Evolutionary conservation across 2,113 vertebrate species (phyloP), one percentile per base, ranked within the genome.

Genomic region (Epinephelus moara): DNA sequence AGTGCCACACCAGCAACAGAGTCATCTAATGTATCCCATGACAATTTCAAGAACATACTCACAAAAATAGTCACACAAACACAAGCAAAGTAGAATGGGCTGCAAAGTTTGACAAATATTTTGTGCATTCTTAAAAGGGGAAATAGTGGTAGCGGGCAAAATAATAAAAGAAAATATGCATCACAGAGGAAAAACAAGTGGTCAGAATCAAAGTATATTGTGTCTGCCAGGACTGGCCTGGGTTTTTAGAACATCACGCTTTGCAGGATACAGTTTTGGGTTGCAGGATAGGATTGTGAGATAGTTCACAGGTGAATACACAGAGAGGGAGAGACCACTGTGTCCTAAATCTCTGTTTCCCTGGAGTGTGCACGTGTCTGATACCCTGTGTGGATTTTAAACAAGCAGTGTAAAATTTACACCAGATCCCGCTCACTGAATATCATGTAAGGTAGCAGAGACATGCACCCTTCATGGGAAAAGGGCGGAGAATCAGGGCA

Each of bases 51-150:
- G 17, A 76, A 70, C 52, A 78, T 42, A 40, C 45, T 82, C 60
- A 86, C 55, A 84, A 62, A 56, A 13, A 85, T 30, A 84, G 60
- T 72, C 71, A 89, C 82, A 92, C 62, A 90, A 74, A 80, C 69
- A 81, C 80, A 89, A 86, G 71, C 80, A 89, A 78, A 85, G 73
- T 37, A 82, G 40, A 90, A 64, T 17, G 67, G 70, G 73, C 73
- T 78, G 19, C 53, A 80, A 30, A 52, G 40, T 55, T 53, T 63
- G 25, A 66, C 21, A 57, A 69, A 9, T 4, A 40, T 57, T 62
- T 40, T 78, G 23, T 60, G 70, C 47, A 70, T 33, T 53, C 57
- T 14, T 70, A 37, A 87, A 70, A 14, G 47, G 79, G 25, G 23
- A 73, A 75, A 82, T 45, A 45, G 61, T 73, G 50, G 70, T 57